Base-by-base conservation (phyloP, 1,140 invertebrate species). In the Steinernema feltiae region DNA sequence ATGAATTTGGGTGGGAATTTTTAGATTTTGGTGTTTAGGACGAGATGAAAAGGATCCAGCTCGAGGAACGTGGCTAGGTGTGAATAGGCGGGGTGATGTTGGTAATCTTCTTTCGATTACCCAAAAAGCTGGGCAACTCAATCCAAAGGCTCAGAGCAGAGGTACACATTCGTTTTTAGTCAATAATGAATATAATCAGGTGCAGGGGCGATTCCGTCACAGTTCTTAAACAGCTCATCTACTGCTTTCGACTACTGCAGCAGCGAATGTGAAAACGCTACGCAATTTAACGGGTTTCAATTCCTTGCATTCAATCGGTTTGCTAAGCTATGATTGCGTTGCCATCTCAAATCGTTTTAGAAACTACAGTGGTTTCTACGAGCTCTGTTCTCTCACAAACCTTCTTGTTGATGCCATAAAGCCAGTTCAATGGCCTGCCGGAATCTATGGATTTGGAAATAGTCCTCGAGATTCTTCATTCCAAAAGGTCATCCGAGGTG, bases 101-200 rank as follows among this genome's bases (percentile, higher is more conserved):
- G 81, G 81, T 27, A 80, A 74, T 71, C 73, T 82, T 21, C 73
- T 82, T 1, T 81, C 81, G 1, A 80, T 82, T 30, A 82, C 81
- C 27, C 76, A 82, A 73, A 79, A 77, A 18, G 32, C 31, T 69
- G 27, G 73, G 24, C 41, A 46, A n/a, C 53, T 72, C 30, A 48
- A 70, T n/a, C 12, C n/a, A 27, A 21, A 72, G 30, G 48, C 75
- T 15, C 72, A 70, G 30, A 82, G 80, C 69, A 63, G 80, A 79
- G 76, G 80, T 74, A 69, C 48, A 18, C 7, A 41, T 7, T 41
- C 35, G 35, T 18, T 41, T 7, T 41, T 41, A 18, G 7, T 41
- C 18, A 41, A 18, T 18, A 41, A 41, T 35, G 70, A 76, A 53
- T 78, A 48, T 77, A 32, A 69, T 76, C 32, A 53, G 27, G 30